Base-by-base conservation (phyloP, 2,113 vertebrate genomes). In the Ascaphus truei region DNA sequence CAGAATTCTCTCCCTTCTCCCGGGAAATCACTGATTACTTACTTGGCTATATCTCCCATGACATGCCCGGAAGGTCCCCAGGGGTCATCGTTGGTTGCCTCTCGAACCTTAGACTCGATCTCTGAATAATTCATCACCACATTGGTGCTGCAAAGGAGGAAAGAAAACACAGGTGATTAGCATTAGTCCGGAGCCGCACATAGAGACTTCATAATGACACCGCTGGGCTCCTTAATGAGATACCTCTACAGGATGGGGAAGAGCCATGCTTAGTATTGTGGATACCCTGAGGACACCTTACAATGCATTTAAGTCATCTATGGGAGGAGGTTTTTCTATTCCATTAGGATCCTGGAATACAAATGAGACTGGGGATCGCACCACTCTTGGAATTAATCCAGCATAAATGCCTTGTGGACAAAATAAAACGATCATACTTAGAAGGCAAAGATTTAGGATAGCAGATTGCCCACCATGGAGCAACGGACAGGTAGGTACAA, bases 91-190 rank as follows among this genome's bases (percentile, higher is more conserved):
- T 98, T 99, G 76, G 97, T 99, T 84, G 96, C 96, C 88, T 99
- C 97, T 90, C 97, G 92, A 92, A 99, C 96, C 86, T 98, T 98
- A 81, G 96, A 96, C 85, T 99, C 97, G 2, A 94, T 93, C 86
- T 99, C 97, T 76, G 97, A 95, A 88, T 99, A 99, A 93, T 99
- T 99, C 97, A 99, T 99, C 86, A 99, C 97, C 82, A 98, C 95
- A 75, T 98, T 98, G 92, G 96, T 99, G 89, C 96, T 92, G 87
- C 76, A 89, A 83, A 88, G 77, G 73, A 81, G 87, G 73, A 79
- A 81, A 81, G 79, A 73, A 81, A 79, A 84, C 20, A 75, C 72
- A 85, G 79, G 83, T 88, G 83, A 92, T 91, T 88, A 92, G 84
- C 85, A 89, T 90, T 84, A 87, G 90, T 89, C 87, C 85, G 84